Evolutionary conservation across 2,113 vertebrate genomes (phyloP), one percentile per base, ranked within the genome.

Genomic region (Ammodytes marinus): DNA sequence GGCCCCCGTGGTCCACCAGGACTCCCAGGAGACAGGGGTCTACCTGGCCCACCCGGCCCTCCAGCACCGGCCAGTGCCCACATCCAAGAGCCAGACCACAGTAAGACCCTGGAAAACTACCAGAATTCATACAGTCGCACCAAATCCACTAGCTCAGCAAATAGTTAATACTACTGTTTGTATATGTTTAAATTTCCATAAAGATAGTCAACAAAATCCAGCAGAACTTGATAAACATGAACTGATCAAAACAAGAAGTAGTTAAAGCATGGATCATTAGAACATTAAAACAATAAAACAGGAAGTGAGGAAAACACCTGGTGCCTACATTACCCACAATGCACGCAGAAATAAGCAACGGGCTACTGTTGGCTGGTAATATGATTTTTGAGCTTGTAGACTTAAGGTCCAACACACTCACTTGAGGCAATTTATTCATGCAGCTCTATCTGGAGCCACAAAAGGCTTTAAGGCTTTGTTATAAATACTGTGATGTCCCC

Each of bases 1-100:
- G 98, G 43, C 80, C 96, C 83, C 76, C 96, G 80, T 70, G 97
- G 97, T 52, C 95, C 94, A 3, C 96, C 96, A 0, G 97, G 97
- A 43, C 89, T 89, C 53, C 96, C 96, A 2, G 97, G 97, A 86
- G 96, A 97, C 63, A 97, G 91, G 75, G 97, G 97, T 17, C 90
- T 91, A 13, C 95, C 96, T 0, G 97, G 97, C 0, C 96, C 95
- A 5, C 96, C 96, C 0, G 96, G 97, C 0, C 95, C 96, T 8
- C 95, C 89, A 74, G 94, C 88, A 63, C 92, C 46, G 27, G 93
- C 87, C 81, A 95, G 94, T 84, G 70, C 66, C 35, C 81, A 53
- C 64, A 88, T 80, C 39, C 75, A 92, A 75, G 94, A 94, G 14
- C 90, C 92, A 76, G 92, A 94, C 61, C 87, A 84, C 15, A 89